These are phyloP conservation scores for Alfaro cultratus DNA, from an alignment of 2,797 vertebrate genomes.

Conservation along the genomic window DNA sequence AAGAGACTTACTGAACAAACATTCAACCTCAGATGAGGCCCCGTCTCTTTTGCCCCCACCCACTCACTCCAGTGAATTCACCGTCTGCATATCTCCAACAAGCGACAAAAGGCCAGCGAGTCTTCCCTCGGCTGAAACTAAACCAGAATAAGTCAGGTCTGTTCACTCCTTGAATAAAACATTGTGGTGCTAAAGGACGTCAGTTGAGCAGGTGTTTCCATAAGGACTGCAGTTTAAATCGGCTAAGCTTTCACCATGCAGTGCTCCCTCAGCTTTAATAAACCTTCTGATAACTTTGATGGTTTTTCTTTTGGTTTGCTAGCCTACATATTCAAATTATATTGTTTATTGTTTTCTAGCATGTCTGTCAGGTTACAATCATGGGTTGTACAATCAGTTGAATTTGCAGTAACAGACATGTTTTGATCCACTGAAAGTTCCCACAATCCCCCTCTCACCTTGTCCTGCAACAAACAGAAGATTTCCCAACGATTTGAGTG, in stretches of 20 bases:
- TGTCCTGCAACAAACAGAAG: background rate
- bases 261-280: background rate
- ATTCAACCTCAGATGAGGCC: constrained; percentile 64
- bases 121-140: constrained; percentile 30
- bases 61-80: constrained; percentile 56
- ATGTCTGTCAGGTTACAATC: background rate
- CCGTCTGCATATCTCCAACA: constrained; percentile 56
- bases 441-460: no score
- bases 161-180: constrained; percentile 3
- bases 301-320: constrained; percentile 8
- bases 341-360: background rate
- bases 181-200: constrained; percentile 1
- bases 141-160: constrained; percentile 33
- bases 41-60: constrained; percentile 52
- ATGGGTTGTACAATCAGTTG: background rate
- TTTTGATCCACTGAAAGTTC: constrained; percentile 1
- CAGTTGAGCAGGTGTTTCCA: constrained; percentile 12
- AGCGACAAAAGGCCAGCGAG: constrained; percentile 53
- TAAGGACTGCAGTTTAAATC: constrained; percentile 4
- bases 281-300: constrained; percentile 1
- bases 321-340: background rate
- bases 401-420: background rate
- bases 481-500: background rate
- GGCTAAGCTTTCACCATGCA: background rate
- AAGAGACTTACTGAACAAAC: constrained; percentile 67